Evolutionary conservation across 1,140 invertebrate species (phyloP).

Genomic region (Drosophila gunungcola): DNA sequence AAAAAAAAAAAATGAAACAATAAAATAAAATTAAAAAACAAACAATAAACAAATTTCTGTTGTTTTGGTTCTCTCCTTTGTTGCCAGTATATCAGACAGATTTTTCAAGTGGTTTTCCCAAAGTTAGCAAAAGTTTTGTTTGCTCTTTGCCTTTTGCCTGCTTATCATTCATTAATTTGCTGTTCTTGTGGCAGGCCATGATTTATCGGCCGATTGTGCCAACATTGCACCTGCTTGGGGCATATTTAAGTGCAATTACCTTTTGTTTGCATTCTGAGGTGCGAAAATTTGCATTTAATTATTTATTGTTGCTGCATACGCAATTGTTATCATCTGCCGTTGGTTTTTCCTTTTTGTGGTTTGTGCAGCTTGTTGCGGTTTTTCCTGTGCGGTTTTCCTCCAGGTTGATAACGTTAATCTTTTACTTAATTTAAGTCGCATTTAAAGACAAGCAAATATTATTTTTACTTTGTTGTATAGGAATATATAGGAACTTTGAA

Average conservation of each 20-base stretch:
- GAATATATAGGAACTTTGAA: neutral
- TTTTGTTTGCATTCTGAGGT: slow-evolving; percentile 65
- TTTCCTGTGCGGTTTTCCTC: slow-evolving; percentile 34
- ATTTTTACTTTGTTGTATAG: too few relatives aligned
- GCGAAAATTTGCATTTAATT: slow-evolving; percentile 66
- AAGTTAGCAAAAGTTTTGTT: slow-evolving; percentile 40
- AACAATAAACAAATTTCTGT: slow-evolving; percentile 37
- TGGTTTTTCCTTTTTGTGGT: slow-evolving; percentile 24
- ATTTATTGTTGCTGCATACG: slow-evolving; percentile 56
- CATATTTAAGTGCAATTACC: slow-evolving; percentile 55
- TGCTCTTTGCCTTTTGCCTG: slow-evolving; percentile 36
- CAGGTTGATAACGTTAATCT: neutral
- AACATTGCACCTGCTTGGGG: slow-evolving; percentile 13
- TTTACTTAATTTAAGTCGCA: slow-evolving; percentile 2
- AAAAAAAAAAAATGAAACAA: neutral
- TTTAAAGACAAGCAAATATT: slow-evolving; percentile 5
- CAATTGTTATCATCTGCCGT: slow-evolving; percentile 42
- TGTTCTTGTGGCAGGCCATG: slow-evolving; percentile 22
- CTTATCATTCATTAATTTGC: slow-evolving; percentile 73
- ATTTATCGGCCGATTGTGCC: slow-evolving; percentile 44
- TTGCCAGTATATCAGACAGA: neutral
- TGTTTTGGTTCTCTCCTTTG: neutral
- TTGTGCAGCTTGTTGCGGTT: slow-evolving; percentile 23
- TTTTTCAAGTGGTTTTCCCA: slow-evolving; percentile 38
- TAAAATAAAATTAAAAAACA: slow-evolving; percentile 16